These are phyloP conservation scores for Drosophila erecta DNA, from an alignment of 1,140 invertebrate species.

Conservation along the genomic window DNA sequence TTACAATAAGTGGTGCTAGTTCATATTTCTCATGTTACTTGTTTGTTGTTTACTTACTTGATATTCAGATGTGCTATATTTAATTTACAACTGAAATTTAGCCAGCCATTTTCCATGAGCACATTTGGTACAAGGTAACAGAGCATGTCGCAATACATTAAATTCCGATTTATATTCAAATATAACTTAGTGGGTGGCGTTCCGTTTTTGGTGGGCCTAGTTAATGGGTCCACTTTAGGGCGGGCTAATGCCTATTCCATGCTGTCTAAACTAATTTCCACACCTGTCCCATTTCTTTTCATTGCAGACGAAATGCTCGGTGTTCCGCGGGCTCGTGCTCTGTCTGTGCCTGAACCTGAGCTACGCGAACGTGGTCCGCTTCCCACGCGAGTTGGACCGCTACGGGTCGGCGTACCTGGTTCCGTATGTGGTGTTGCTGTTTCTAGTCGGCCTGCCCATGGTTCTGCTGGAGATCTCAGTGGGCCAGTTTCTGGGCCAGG, in stretches of 20 bases:
- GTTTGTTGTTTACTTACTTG: too few relatives aligned
- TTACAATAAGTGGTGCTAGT: too few relatives aligned
- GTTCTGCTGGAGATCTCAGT: slow-evolving; percentile 83
- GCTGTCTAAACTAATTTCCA: not conserved
- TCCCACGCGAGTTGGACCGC: slow-evolving; percentile 82
- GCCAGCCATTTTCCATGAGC: too few relatives aligned
- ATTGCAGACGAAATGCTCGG: slow-evolving; percentile 84
- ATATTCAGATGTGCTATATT: too few relatives aligned
- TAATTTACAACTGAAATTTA: too few relatives aligned
- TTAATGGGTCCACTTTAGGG: not conserved
- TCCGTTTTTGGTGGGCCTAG: not conserved
- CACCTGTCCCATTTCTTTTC: not conserved
- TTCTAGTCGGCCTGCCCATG: slow-evolving; percentile 84
- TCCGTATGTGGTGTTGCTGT: slow-evolving; percentile 80
- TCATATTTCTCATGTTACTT: too few relatives aligned
- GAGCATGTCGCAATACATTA: not conserved
- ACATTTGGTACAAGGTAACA: too few relatives aligned
- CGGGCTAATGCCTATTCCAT: not conserved
- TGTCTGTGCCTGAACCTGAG: slow-evolving; percentile 84
- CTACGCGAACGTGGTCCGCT: slow-evolving; percentile 83
- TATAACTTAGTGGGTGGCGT: not conserved
- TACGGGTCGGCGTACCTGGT: slow-evolving; percentile 81
- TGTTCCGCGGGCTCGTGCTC: slow-evolving; percentile 83
- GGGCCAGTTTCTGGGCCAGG: slow-evolving; percentile 84
- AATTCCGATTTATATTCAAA: not conserved